Conservation (phyloP, 2,888 invertebrate species). For the Pachycephus smyrnensis region DNA sequence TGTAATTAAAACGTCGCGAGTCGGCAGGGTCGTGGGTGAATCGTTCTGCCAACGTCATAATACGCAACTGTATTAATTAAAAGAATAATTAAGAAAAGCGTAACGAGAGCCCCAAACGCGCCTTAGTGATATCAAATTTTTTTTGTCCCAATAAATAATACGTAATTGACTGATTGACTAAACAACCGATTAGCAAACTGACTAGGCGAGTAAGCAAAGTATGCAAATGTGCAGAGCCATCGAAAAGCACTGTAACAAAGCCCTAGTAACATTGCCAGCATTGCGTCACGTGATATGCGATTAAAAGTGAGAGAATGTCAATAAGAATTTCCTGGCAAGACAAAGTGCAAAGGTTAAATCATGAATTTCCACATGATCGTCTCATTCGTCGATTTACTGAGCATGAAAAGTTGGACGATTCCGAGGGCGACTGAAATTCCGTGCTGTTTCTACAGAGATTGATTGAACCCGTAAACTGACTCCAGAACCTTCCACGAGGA, state of each 20-base stretch:
- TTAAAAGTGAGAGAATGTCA: neutral
- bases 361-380: neutral
- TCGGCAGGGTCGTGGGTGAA: slow-evolving; percentile 11
- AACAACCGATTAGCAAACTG: neutral
- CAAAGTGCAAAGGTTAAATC: neutral
- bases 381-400: neutral
- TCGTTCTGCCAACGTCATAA: neutral
- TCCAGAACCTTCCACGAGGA: neutral
- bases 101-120: neutral
- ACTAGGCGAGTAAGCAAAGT: neutral
- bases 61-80: neutral
- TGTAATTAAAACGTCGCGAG: slow-evolving; percentile 25
- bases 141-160: neutral
- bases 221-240: neutral
- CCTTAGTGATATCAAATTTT: neutral
- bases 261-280: neutral
- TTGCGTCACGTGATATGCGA: neutral
- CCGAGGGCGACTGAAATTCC: neutral
- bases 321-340: neutral
- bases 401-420: neutral
- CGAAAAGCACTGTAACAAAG: neutral
- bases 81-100: neutral
- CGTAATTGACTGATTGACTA: neutral
- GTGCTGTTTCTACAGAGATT: neutral
- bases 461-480: neutral